Percentiles rank a stretch among this genome's conserved stretches.
These are phyloP conservation scores for Lophochroa leadbeateri DNA, from an alignment of 2,113 vertebrate species.

Conservation along the genomic window DNA sequence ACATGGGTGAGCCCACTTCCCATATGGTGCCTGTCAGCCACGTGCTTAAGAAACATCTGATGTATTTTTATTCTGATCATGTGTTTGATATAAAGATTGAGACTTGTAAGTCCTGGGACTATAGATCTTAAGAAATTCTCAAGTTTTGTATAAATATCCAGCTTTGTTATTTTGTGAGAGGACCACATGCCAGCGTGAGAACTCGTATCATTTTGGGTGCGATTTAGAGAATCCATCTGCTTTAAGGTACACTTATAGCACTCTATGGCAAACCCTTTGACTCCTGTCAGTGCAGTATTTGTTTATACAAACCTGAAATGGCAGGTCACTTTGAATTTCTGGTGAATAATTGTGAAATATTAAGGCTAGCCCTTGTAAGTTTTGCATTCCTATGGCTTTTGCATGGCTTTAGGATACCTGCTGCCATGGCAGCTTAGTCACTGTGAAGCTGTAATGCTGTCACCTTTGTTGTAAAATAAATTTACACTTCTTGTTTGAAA, in stretches of 20 bases:
- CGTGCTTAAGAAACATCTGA: conserved; percentile 3
- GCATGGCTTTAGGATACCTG: not conserved
- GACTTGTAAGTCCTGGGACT: not conserved
- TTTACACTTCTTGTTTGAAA: not conserved
- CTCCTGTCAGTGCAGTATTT: not conserved
- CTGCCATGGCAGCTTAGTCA: not conserved
- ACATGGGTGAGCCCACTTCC: conserved; percentile 37
- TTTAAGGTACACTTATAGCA: conserved; percentile 10
- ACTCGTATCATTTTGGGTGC: conserved; percentile 27
- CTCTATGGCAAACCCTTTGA: not conserved
- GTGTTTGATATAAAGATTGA: conserved; percentile 1
- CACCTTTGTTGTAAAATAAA: not conserved
- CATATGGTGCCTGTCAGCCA: conserved; percentile 68
- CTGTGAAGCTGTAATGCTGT: not conserved
- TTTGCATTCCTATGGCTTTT: not conserved
- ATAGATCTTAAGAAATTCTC: conserved; percentile 9
- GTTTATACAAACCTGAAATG: not conserved
- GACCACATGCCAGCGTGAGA: not conserved
- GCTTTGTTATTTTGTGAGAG: conserved; percentile 43
- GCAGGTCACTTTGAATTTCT: conserved; percentile 32
- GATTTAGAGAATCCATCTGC: not conserved
- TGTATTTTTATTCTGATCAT: conserved; percentile 43
- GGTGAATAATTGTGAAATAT: conserved; percentile 11
- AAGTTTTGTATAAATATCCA: conserved; percentile 23
- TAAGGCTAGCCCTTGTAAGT: not conserved